Evolutionary conservation across 2,797 vertebrate genomes (phyloP).

Genomic region (Hypotaenidia philippensis): DNA sequence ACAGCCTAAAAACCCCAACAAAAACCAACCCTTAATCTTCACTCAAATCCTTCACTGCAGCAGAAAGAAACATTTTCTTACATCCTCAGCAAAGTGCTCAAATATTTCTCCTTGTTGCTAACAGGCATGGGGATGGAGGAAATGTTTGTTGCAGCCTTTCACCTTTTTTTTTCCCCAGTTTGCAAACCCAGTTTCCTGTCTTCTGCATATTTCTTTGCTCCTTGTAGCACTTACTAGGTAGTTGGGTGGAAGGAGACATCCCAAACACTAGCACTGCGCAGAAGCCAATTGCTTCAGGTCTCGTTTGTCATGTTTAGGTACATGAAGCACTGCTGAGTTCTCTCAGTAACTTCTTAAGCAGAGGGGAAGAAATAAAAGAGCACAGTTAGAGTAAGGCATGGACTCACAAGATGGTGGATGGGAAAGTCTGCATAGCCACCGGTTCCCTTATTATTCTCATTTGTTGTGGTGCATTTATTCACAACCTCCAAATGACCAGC

Average conservation of each 20-base stretch:
- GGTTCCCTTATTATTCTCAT: background rate
- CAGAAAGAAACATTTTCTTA: background rate
- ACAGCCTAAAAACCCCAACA: too few species aligned
- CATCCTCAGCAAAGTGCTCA: background rate
- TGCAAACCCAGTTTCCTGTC: background rate
- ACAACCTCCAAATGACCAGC: background rate
- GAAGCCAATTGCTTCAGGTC: background rate
- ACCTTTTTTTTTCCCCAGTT: background rate
- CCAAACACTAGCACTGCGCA: background rate
- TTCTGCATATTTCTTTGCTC: background rate
- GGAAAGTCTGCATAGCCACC: background rate
- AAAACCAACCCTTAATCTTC: background rate
- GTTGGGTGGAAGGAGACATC: background rate
- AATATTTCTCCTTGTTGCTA: constrained; percentile 2
- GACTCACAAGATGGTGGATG: background rate
- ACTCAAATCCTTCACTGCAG: background rate
- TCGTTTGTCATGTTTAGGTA: background rate
- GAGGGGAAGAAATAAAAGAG: background rate
- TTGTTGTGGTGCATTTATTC: background rate
- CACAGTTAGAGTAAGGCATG: background rate
- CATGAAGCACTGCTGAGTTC: background rate
- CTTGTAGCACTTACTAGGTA: background rate
- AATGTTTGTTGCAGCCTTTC: constrained; percentile 18
- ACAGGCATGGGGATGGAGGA: background rate
- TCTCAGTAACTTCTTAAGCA: background rate